A percentile compares a stretch with the other conserved stretches of the same genome.
These are phyloP conservation scores for Paedocypris sp. DNA, from an alignment of 2,113 vertebrate species.

Conservation along the genomic window DNA sequence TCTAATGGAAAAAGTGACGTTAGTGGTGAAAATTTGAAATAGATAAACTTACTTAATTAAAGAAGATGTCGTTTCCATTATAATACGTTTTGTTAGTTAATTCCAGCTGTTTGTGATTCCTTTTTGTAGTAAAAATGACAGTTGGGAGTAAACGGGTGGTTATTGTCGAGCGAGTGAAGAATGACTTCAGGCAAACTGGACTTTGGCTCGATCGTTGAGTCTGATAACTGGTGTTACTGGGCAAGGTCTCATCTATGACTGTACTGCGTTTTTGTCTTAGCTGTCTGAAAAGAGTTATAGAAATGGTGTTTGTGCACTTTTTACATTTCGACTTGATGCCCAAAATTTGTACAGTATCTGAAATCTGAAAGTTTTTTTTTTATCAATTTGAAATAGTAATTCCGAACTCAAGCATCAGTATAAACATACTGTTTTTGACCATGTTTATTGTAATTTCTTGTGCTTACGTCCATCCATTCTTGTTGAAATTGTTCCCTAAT, in stretches of 20 bases:
- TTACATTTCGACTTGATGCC: too few relatives aligned
- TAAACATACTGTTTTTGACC: too few relatives aligned
- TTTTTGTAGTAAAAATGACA: too few relatives aligned
- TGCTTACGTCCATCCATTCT: too few relatives aligned
- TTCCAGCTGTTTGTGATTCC: background rate
- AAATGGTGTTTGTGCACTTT: background rate
- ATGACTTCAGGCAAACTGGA: constrained; percentile 31
- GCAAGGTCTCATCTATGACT: constrained; percentile 40
- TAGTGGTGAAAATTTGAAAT: background rate
- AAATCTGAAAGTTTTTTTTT: background rate
- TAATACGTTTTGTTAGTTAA: background rate
- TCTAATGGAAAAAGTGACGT: background rate
- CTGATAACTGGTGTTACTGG: constrained; percentile 22
- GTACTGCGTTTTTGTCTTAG: background rate
- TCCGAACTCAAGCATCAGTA: too few relatives aligned
- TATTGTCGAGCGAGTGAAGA: background rate
- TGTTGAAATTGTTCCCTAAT: too few relatives aligned
- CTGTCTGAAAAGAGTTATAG: background rate
- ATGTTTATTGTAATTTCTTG: too few relatives aligned
- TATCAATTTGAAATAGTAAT: too few relatives aligned
- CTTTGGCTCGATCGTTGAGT: constrained; percentile 46
- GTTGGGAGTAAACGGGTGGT: background rate
- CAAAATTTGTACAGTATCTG: background rate
- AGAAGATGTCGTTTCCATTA: constrained; percentile 58
- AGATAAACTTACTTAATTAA: constrained; percentile 57